These are phyloP conservation scores for Ptilodon capucinus DNA, from an alignment of 2,888 invertebrate genomes.

Conservation along the genomic window DNA sequence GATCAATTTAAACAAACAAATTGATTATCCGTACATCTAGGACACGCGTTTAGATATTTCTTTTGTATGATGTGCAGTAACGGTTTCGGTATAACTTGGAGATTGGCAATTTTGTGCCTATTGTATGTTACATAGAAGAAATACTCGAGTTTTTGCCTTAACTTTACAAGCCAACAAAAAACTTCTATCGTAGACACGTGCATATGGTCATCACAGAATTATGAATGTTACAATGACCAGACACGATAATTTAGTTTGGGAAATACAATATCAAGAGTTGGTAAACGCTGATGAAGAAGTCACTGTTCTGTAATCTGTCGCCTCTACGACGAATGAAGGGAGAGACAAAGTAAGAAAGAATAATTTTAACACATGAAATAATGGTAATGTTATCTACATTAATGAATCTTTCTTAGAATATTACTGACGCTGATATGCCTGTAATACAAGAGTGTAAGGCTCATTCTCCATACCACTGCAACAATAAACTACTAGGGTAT, in stretches of 20 bases:
- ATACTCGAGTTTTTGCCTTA: constrained; percentile 17
- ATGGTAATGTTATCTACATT: background rate
- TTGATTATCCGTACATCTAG: constrained; percentile 5
- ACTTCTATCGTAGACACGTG: constrained; percentile 5
- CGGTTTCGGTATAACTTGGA: constrained; percentile 35
- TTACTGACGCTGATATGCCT: too few relatives aligned
- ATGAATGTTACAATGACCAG: constrained; percentile 3
- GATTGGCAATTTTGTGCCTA: constrained; percentile 46
- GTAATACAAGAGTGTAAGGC: too few relatives aligned
- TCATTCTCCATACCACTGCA: too few relatives aligned
- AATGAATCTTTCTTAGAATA: background rate
- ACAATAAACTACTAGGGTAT: background rate
- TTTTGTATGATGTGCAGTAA: constrained; percentile 25
- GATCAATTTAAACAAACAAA: constrained; percentile 17
- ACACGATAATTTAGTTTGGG: background rate
- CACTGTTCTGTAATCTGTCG: background rate
- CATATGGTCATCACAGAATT: constrained; percentile 1
- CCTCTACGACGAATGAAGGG: too few relatives aligned
- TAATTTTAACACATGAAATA: background rate
- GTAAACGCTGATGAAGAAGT: background rate
- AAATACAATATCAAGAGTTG: background rate
- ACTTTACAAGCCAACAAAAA: constrained; percentile 9
- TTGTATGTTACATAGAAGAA: constrained; percentile 29
- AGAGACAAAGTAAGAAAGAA: too few relatives aligned
- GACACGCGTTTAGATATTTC: constrained; percentile 3